Conservation (phyloP, 2,888 invertebrate genomes). For the Lapara coniferarum region DNA sequence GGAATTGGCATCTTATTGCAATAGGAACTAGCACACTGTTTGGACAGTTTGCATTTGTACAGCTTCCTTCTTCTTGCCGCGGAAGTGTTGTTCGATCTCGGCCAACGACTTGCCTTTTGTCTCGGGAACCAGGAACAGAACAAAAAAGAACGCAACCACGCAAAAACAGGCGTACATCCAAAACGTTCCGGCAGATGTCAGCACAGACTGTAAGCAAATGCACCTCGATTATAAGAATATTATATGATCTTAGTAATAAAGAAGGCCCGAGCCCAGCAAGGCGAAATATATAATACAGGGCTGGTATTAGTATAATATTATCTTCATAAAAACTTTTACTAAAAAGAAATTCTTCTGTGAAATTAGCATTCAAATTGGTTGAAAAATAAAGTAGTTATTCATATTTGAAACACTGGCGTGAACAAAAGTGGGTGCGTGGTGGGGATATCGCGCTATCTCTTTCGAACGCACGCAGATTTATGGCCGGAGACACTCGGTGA, state of each 20-base stretch:
- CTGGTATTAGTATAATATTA: background rate
- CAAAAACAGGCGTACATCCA: conserved; percentile 83
- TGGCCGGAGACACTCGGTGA: too few species aligned
- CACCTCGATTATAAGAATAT: background rate
- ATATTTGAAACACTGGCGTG: too few species aligned
- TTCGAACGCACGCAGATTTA: too few species aligned
- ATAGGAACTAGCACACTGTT: conserved; percentile 22
- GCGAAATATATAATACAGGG: too few species aligned
- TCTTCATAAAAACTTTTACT: background rate
- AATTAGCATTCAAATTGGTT: too few species aligned
- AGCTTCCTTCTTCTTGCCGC: conserved; percentile 59
- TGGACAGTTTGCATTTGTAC: conserved; percentile 49
- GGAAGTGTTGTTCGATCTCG: conserved; percentile 83
- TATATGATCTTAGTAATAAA: too few species aligned
- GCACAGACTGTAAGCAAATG: conserved; percentile 52
- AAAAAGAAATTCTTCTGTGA: too few species aligned
- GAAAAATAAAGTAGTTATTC: too few species aligned
- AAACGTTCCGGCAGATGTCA: conserved; percentile 82
- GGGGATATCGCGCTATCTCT: too few species aligned
- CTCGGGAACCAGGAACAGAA: conserved; percentile 84
- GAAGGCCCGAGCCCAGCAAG: too few species aligned
- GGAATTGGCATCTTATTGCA: background rate
- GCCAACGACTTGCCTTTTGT: conserved; percentile 88
- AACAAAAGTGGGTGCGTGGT: too few species aligned
- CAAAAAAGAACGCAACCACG: conserved; percentile 78